Conservation (phyloP, 1,140 invertebrate species). For the Eciton burchellii region DNA sequence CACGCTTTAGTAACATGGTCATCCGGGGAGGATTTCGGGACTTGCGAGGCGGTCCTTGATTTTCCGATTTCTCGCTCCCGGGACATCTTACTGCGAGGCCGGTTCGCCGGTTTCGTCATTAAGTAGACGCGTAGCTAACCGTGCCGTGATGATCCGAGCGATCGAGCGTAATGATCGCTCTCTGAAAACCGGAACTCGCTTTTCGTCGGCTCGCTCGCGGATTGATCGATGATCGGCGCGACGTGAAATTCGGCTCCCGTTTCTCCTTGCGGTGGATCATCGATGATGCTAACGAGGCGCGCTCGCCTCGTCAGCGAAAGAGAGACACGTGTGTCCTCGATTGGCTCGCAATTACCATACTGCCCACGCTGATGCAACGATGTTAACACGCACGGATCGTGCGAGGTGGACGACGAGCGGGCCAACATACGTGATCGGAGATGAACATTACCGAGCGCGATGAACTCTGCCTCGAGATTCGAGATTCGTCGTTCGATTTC, state of each 20-base stretch:
- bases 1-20: too few species aligned
- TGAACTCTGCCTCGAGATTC: constrained; percentile 36
- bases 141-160: neutral
- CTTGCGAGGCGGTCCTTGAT: too few species aligned
- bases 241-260: constrained; percentile 11
- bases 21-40: too few species aligned
- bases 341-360: constrained; percentile 52
- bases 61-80: neutral
- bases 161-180: constrained; percentile 1
- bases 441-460: constrained; percentile 41
- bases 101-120: neutral
- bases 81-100: neutral
- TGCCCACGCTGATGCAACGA: constrained; percentile 55
- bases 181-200: constrained; percentile 18
- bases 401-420: constrained; percentile 1
- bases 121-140: neutral
- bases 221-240: neutral
- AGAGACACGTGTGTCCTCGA: constrained; percentile 28
- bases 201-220: neutral
- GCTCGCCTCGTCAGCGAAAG: neutral
- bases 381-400: constrained; percentile 48
- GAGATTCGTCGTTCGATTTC: constrained; percentile 36
- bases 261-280: constrained; percentile 28
- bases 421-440: constrained; percentile 26
- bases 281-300: constrained; percentile 33